phyloP scores from a whole-genome alignment of 2,888 invertebrate species.

The Trissolcus japonicus region DNA sequence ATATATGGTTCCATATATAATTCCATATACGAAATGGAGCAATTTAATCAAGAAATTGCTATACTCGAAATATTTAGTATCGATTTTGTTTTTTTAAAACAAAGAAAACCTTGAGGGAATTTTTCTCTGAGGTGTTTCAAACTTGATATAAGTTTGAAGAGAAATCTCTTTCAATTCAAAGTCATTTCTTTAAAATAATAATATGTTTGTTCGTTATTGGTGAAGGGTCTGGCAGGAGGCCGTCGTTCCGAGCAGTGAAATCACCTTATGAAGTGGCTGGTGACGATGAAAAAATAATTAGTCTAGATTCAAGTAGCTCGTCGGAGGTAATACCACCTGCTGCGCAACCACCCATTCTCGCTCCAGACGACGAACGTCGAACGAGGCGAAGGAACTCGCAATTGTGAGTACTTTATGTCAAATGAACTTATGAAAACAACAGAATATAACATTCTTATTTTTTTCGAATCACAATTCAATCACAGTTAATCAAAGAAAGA shows the following conservation, averaged over 20 bases:
- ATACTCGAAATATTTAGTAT: background rate
- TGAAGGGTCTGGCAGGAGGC: conserved; percentile 69
- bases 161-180: background rate
- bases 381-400: conserved; percentile 88
- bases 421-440: too few relatives aligned
- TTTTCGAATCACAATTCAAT: too few relatives aligned
- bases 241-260: conserved; percentile 74
- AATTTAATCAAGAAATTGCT: background rate
- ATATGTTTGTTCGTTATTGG: conserved; percentile 5
- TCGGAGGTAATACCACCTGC: conserved; percentile 77
- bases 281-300: conserved; percentile 73
- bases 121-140: too few relatives aligned
- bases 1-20: too few relatives aligned
- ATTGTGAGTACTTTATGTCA: conserved; percentile 80
- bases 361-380: conserved; percentile 85
- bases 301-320: conserved; percentile 79
- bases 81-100: background rate
- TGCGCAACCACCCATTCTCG: conserved; percentile 80
- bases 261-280: conserved; percentile 70
- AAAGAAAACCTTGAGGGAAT: too few relatives aligned
- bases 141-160: background rate
- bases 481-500: too few relatives aligned
- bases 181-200: background rate
- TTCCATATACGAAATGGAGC: too few relatives aligned
- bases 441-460: too few relatives aligned